Base-by-base conservation (phyloP, 2,113 vertebrate species). In the Laterallus jamaicensis region DNA sequence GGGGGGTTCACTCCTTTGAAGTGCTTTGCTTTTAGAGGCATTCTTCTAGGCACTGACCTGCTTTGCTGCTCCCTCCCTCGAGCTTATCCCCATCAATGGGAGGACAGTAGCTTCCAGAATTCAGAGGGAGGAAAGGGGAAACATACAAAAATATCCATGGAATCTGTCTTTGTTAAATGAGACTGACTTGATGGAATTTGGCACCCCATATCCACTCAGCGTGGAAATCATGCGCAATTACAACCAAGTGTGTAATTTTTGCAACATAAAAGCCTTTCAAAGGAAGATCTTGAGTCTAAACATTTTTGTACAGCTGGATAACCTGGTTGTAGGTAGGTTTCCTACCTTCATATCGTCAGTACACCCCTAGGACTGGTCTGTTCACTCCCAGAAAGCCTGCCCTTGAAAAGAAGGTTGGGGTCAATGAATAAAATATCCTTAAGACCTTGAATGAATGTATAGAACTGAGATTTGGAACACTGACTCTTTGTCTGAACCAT, bases 91-190 rank as follows among this genome's bases (percentile, higher is more conserved):
- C 47, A 35, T 76, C 91, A 32, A 58, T 24, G 31, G 93, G 62
- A 75, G 74, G 82, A 90, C 66, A 91, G 74, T 58, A 25, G 73
- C 74, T 92, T 89, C 85, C 92, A 88, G 67, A 56, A 44, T 86
- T 96, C 92, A 81, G 66, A 55, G 40, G 49, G 70, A 78, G 87
- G 40, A 71, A 83, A 76, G 39, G 77, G 52, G 44, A 86, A 92
- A 82, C 3, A 9, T 31, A 92, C 66, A 93, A 93, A 97, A 97
- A 95, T 94, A 97, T 97, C 97, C 75, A 16, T 86, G 90, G 96
- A 97, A 97, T 97, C 93, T 58, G 26, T 54, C 84, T 66, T 67
- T 49, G 81, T 91, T 79, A 78, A 95, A 82, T 84, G 55, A 83
- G 87, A 69, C 75, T 76, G 94, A 62, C 70, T 78, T 35, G 68